Percentiles rank a stretch among this genome's conserved stretches.
Evolutionary conservation across 2,113 vertebrate genomes (phyloP).

Genomic region (Sander lucioperca): DNA sequence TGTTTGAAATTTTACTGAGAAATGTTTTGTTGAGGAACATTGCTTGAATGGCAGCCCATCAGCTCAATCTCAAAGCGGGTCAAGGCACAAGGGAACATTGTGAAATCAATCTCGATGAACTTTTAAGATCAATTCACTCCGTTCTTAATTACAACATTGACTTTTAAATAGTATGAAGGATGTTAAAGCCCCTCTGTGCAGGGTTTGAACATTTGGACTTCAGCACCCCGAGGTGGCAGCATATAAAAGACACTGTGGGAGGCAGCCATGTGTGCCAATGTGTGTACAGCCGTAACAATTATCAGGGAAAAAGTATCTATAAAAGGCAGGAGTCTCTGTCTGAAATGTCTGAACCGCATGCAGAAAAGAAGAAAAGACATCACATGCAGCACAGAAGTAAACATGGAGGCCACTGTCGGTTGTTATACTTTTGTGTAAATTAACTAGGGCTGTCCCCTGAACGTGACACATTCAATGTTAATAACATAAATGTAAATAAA

Average conservation of each 20-base stretch:
- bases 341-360: too few species aligned
- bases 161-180: slow-evolving; percentile 63
- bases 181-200: slow-evolving; percentile 33
- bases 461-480: too few species aligned
- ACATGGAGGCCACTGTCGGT: too few species aligned
- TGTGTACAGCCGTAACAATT: neutral
- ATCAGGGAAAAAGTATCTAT: neutral
- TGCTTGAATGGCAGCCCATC: slow-evolving; percentile 66
- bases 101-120: slow-evolving; percentile 74
- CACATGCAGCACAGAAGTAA: too few species aligned
- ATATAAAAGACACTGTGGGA: neutral
- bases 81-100: slow-evolving; percentile 61
- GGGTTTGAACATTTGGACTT: slow-evolving; percentile 11
- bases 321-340: too few species aligned
- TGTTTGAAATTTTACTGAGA: slow-evolving; percentile 79
- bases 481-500: too few species aligned
- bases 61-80: slow-evolving; percentile 65
- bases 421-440: too few species aligned
- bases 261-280: neutral
- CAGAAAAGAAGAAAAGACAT: too few species aligned
- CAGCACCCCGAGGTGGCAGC: slow-evolving; percentile 7
- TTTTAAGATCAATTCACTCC: slow-evolving; percentile 70
- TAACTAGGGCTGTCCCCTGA: too few species aligned
- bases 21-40: slow-evolving; percentile 74
- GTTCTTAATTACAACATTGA: slow-evolving; percentile 72